Conservation (phyloP, 1,140 invertebrate genomes). For the Drosophila paulistorum region DNA sequence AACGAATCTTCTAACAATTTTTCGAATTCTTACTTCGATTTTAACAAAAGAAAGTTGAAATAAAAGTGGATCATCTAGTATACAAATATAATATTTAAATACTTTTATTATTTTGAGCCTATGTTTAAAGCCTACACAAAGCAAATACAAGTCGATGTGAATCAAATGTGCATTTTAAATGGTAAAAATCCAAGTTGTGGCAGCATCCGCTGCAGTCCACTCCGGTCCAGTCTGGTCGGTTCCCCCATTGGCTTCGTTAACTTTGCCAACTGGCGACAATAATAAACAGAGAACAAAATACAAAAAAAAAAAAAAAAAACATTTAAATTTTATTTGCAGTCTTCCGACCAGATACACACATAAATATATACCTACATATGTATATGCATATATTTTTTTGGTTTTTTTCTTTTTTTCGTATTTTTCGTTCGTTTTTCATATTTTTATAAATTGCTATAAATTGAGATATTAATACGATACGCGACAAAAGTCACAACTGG, state of each 20-base stretch:
- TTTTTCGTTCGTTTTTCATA: constrained; percentile 64
- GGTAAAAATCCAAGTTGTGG: constrained; percentile 25
- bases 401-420: not conserved
- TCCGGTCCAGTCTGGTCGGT: not conserved
- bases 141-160: not conserved
- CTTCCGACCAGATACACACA: constrained; percentile 18
- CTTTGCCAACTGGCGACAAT: constrained; percentile 28
- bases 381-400: constrained; percentile 19
- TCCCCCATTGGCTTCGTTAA: constrained; percentile 56
- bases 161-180: constrained; percentile 49
- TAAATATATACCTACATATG: not conserved
- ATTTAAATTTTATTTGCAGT: constrained; percentile 73
- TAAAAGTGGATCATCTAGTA: no score
- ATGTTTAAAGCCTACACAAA: constrained; percentile 35
- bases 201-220: not conserved
- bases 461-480: constrained; percentile 80
- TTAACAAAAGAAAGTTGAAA: no score
- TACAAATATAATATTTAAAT: not conserved
- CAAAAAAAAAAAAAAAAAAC: constrained; percentile 40
- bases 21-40: no score
- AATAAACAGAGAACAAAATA: constrained; percentile 19
- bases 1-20: no score
- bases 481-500: constrained; percentile 67
- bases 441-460: constrained; percentile 82
- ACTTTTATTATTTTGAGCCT: not conserved